Conservation (phyloP, 2,113 vertebrate species). For the Grammomys dolichurus region DNA sequence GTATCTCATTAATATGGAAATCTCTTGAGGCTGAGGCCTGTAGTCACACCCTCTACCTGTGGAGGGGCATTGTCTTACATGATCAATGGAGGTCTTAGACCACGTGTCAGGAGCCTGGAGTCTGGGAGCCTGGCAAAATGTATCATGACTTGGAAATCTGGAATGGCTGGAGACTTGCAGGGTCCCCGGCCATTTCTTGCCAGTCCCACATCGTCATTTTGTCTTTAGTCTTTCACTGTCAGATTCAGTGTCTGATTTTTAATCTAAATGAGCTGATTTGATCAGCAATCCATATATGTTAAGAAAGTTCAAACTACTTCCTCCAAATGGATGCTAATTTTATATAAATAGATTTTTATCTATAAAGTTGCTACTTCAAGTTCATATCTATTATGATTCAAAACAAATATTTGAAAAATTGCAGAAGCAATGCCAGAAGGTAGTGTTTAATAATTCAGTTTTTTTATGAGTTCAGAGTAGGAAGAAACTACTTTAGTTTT, state of each 20-base stretch:
- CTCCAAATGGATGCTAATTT: conserved; percentile 41
- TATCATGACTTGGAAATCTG: too few relatives aligned
- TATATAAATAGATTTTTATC: conserved; percentile 29
- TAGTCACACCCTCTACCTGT: too few relatives aligned
- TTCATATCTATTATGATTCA: conserved; percentile 30
- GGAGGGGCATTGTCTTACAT: too few relatives aligned
- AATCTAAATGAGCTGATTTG: conserved; percentile 23
- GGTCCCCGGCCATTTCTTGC: too few relatives aligned
- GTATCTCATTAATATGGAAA: too few relatives aligned
- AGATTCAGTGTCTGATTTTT: not conserved
- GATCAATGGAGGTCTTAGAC: too few relatives aligned
- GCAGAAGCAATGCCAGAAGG: conserved; percentile 52
- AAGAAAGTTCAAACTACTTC: conserved; percentile 47
- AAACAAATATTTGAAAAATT: conserved; percentile 58
- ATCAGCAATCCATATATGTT: not conserved
- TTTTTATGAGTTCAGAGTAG: conserved; percentile 31
- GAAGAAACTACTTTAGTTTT: conserved; percentile 48
- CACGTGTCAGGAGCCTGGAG: too few relatives aligned
- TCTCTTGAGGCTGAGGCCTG: too few relatives aligned
- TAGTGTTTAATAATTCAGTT: conserved; percentile 57
- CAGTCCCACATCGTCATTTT: not conserved
- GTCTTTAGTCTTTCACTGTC: not conserved
- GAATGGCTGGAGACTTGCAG: too few relatives aligned
- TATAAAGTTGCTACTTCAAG: conserved; percentile 31
- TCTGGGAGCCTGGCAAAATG: too few relatives aligned